These are phyloP conservation scores for Neelides folsomi DNA, from an alignment of 2,888 invertebrate genomes.

Conservation along the genomic window DNA sequence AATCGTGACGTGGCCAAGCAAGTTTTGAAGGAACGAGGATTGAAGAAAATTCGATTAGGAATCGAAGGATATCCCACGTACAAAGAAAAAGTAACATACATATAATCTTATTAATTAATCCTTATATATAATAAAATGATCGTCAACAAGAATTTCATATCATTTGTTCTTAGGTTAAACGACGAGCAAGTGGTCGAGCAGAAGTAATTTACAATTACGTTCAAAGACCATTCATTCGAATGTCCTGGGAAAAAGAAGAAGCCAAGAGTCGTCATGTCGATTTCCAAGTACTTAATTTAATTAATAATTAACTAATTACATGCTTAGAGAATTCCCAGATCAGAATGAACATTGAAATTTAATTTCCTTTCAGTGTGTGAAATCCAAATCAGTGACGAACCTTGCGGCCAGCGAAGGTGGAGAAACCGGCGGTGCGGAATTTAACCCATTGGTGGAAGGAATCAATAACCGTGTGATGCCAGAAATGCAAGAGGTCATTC, in stretches of 20 bases:
- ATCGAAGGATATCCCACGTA: slow-evolving; percentile 99
- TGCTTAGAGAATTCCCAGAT: background rate
- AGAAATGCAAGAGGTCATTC: too few species aligned
- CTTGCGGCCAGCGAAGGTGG: slow-evolving; percentile 52
- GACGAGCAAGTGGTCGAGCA: slow-evolving; percentile 82
- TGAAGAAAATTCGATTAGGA: slow-evolving; percentile 96
- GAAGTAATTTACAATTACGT: slow-evolving; percentile 99
- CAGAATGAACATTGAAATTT: background rate
- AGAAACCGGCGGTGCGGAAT: too few species aligned
- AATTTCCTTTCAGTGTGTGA: slow-evolving; percentile 77
- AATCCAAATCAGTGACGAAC: slow-evolving; percentile 94
- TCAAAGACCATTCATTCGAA: slow-evolving; percentile 95
- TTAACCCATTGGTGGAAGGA: too few species aligned
- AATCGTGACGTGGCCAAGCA: slow-evolving; percentile 98
- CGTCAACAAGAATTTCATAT: background rate
- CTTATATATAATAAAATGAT: too few species aligned
- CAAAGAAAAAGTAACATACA: slow-evolving; percentile 72
- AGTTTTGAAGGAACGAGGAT: slow-evolving; percentile 93
- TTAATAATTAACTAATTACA: background rate
- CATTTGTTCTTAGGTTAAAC: slow-evolving; percentile 47
- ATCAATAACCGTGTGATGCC: too few species aligned
- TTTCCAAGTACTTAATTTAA: slow-evolving; percentile 45
- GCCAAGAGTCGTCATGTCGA: slow-evolving; percentile 98
- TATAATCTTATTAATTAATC: background rate
- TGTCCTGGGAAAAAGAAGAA: slow-evolving; percentile 99